Conservation (phyloP, 2,888 invertebrate genomes). For the Priapulus caudatus region DNA sequence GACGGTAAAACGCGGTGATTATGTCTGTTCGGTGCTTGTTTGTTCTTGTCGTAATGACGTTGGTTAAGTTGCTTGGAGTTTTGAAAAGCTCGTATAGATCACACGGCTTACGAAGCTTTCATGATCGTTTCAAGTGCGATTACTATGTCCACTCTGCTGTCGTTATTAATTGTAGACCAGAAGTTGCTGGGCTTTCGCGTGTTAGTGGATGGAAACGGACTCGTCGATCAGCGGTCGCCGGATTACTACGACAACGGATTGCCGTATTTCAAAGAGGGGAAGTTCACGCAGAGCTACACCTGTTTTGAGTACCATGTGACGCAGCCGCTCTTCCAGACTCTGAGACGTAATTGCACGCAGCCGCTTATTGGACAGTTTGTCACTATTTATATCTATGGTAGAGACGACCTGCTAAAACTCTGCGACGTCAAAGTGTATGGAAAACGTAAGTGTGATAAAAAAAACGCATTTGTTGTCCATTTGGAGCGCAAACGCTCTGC, state of each 20-base stretch:
- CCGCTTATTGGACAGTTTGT: slow-evolving; percentile 26
- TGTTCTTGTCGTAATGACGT: no score
- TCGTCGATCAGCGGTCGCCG: slow-evolving; percentile 15
- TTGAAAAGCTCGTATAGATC: no score
- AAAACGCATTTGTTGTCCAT: slow-evolving; percentile 4
- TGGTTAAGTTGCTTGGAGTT: no score
- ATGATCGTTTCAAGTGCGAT: no score
- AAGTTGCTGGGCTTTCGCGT: slow-evolving; percentile 26
- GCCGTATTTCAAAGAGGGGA: slow-evolving; percentile 22
- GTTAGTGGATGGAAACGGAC: slow-evolving; percentile 24
- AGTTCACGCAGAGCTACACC: slow-evolving; percentile 23
- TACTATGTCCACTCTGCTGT: neutral
- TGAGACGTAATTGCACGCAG: slow-evolving; percentile 24
- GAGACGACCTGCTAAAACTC: slow-evolving; percentile 24
- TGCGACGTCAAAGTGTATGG: slow-evolving; percentile 27
- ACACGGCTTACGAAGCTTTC: no score
- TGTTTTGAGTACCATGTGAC: slow-evolving; percentile 25
- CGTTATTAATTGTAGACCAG: slow-evolving; percentile 16
- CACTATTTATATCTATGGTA: slow-evolving; percentile 24
- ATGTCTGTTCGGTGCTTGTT: no score
- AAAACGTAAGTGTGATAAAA: slow-evolving; percentile 16
- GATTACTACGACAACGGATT: slow-evolving; percentile 26
- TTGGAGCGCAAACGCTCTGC: neutral
- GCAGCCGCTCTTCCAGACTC: slow-evolving; percentile 17
- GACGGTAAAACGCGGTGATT: no score